phyloP scores from a whole-genome alignment of 2,113 vertebrate species.

The Bufo gargarizans region DNA sequence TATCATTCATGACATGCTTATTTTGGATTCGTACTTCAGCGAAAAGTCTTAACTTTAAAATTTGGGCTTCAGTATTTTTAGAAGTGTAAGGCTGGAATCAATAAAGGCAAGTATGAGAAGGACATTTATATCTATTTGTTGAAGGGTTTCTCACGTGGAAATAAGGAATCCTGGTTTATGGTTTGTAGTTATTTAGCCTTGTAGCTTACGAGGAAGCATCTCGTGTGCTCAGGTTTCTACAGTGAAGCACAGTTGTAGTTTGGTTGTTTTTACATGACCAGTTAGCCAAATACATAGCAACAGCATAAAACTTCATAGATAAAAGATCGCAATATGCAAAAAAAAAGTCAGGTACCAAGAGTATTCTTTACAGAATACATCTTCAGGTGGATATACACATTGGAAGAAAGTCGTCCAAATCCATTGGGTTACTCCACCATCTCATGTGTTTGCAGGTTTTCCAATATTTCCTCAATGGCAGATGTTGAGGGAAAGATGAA shows the following conservation, averaged over 20 bases:
- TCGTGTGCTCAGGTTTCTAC: not conserved
- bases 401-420: too few species aligned
- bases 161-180: not conserved
- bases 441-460: too few species aligned
- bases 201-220: not conserved
- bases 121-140: slow-evolving; percentile 18
- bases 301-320: not conserved
- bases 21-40: slow-evolving; percentile 28
- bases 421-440: too few species aligned
- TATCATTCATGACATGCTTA: slow-evolving; percentile 43
- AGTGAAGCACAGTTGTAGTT: not conserved
- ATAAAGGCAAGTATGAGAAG: slow-evolving; percentile 50
- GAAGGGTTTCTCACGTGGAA: slow-evolving; percentile 11
- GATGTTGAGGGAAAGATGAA: too few species aligned
- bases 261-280: not conserved
- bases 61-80: slow-evolving; percentile 34
- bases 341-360: too few species aligned
- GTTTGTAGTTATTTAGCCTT: not conserved
- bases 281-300: not conserved
- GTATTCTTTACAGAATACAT: not conserved
- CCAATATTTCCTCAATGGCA: too few species aligned
- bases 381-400: not conserved
- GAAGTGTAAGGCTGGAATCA: slow-evolving; percentile 44
- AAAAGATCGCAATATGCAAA: not conserved
- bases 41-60: slow-evolving; percentile 13